These are phyloP conservation scores for Caenorhabditis wallacei DNA, from an alignment of 2,888 invertebrate genomes.

Conservation along the genomic window DNA sequence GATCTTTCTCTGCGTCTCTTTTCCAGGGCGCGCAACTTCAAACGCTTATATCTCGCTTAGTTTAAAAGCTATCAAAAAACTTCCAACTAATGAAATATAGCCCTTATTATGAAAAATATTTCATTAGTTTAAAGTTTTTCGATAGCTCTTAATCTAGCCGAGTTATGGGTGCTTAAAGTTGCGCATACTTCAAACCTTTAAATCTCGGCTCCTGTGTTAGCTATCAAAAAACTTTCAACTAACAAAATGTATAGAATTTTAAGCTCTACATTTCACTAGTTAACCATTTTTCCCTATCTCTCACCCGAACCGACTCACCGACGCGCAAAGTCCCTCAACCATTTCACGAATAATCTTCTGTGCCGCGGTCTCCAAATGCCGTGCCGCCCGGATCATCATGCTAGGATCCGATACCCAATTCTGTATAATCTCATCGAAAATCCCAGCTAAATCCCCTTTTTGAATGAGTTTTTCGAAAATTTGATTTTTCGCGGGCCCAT, in stretches of 20 bases:
- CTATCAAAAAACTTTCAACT: background rate
- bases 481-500: constrained; percentile 84
- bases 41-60: too few species aligned
- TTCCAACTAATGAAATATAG: background rate
- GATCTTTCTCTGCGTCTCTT: too few species aligned
- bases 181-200: too few species aligned
- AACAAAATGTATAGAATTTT: background rate
- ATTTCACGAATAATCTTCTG: constrained; percentile 60
- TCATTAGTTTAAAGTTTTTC: too few species aligned
- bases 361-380: constrained; percentile 86
- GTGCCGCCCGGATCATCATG: constrained; percentile 84
- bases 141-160: background rate
- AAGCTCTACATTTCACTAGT: background rate
- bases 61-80: background rate
- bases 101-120: too few species aligned
- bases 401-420: constrained; percentile 84
- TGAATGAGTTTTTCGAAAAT: constrained; percentile 36
- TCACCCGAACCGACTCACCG: background rate
- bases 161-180: too few species aligned
- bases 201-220: too few species aligned
- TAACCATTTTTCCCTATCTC: too few species aligned
- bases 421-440: constrained; percentile 45
- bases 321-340: constrained; percentile 33
- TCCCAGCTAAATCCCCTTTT: background rate
- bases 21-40: too few species aligned